Evolutionary conservation across 2,113 vertebrate genomes (phyloP).

Genomic region (Athene cunicularia): DNA sequence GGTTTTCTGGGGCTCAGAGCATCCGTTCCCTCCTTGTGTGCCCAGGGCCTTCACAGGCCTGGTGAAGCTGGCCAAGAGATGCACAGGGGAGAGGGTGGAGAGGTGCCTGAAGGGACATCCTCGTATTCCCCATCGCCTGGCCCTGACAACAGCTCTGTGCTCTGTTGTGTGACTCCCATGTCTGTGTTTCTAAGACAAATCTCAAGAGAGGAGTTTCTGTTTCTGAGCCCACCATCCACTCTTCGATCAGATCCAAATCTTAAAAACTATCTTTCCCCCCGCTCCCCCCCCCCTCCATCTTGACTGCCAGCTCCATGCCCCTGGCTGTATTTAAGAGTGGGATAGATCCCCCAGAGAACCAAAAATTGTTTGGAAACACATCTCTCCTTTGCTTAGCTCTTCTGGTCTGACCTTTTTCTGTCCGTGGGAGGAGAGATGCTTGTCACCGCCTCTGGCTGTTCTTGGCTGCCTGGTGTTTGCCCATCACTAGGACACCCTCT

Average conservation of each 20-base stretch:
- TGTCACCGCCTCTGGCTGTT: background rate
- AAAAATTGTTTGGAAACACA: background rate
- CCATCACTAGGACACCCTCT: background rate
- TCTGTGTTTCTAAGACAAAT: background rate
- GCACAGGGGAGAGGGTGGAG: background rate
- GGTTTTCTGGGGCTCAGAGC: background rate
- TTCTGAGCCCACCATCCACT: background rate
- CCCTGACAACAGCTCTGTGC: background rate
- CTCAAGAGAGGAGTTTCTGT: background rate
- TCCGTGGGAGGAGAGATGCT: background rate
- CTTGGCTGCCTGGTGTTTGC: background rate
- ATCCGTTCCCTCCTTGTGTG: rapidly evolving
- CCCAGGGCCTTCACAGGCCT: background rate
- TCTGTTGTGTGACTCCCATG: background rate
- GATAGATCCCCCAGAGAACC: background rate
- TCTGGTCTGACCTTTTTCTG: background rate
- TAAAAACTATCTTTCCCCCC: background rate
- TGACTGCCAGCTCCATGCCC: background rate
- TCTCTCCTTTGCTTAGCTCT: background rate
- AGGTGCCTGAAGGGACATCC: background rate
- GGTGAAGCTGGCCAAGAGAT: background rate
- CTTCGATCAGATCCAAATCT: background rate
- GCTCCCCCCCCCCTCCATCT: rapidly evolving
- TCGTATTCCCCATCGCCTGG: rapidly evolving
- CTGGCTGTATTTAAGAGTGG: background rate